Conservation (phyloP, 2,888 invertebrate genomes). For the Thyatira batis region DNA sequence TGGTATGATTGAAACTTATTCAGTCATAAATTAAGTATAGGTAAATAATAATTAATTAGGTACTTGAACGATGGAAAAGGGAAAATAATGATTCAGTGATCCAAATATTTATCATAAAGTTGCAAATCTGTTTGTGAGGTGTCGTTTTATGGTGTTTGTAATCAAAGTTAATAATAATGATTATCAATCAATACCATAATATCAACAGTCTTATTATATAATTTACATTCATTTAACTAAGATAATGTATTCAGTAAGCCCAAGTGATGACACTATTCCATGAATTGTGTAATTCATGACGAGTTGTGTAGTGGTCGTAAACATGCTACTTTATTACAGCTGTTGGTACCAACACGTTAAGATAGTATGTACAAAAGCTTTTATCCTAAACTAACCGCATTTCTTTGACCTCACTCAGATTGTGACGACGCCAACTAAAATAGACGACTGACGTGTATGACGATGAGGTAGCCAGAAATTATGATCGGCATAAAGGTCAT, state of each 20-base stretch:
- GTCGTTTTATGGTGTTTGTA: no score
- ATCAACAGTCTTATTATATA: no score
- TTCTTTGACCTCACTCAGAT: slow-evolving; percentile 56
- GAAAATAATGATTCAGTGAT: no score
- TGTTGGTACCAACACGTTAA: slow-evolving; percentile 17
- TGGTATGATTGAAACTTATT: no score
- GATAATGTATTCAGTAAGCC: not conserved
- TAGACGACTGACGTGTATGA: slow-evolving; percentile 48
- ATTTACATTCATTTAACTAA: no score
- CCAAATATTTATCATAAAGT: no score
- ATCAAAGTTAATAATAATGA: no score
- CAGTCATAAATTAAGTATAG: no score
- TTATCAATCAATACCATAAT: no score
- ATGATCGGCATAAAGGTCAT: slow-evolving; percentile 60
- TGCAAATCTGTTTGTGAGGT: no score
- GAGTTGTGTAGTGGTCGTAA: slow-evolving; percentile 38
- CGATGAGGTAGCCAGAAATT: slow-evolving; percentile 50
- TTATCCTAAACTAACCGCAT: slow-evolving; percentile 57
- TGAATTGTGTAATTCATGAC: slow-evolving; percentile 6
- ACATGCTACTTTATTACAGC: slow-evolving; percentile 46
- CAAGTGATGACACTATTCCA: not conserved
- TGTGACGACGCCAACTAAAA: slow-evolving; percentile 52
- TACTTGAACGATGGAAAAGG: no score
- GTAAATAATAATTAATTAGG: no score
- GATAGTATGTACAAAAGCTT: slow-evolving; percentile 56